Evolutionary conservation across 1,140 invertebrate genomes (phyloP), one percentile per base, ranked within the genome.

Genomic region (Drosophila paulistorum): DNA sequence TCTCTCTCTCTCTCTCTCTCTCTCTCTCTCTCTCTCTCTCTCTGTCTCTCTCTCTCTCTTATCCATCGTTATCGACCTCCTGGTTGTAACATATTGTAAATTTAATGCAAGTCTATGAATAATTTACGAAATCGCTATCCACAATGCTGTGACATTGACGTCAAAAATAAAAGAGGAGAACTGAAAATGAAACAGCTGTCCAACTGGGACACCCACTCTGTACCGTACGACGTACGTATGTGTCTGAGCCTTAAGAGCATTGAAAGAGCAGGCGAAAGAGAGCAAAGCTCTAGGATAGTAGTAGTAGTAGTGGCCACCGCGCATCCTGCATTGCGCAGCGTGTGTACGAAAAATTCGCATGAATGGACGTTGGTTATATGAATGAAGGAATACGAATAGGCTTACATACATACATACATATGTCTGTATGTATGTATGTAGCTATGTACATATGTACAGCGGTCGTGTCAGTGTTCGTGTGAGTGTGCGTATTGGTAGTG

Each of bases 311-410:
- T 48, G 64, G 58, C 60, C 14, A 71, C 65, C 63, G 86, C 86
- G 86, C 86, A 90, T 90, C 87, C 87, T 90, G 77, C 71, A 76
- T 65, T 68, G 87, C 86, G 86, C 86, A 90, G 77, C 87, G 87
- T 77, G 86, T 90, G 86, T 59, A 59, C 9, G 14, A 70, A 87
- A 87, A 81, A 71, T 71, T 63, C 79, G 84, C 80, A 86, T 86
- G 83, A 86, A 86, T 86, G 83, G 76, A 84, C 59, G 59, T 63
- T 26, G 60, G 71, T 45, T 58, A 68, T 66, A 86, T 90, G 86
- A 90, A 90, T 90, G 70, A 61, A 61, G 6, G 72, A 35, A 54
- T 73, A 63, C 45, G 62, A 63, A 41, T 62, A 58, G 71, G 60
- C 59, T 71, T 48, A 26, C 23, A 26, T 75, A 59, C 65, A 35